Percentiles rank a stretch among this genome's conserved stretches.
Conservation (phyloP, 2,888 invertebrate genomes). For the Salticus scenicus region DNA sequence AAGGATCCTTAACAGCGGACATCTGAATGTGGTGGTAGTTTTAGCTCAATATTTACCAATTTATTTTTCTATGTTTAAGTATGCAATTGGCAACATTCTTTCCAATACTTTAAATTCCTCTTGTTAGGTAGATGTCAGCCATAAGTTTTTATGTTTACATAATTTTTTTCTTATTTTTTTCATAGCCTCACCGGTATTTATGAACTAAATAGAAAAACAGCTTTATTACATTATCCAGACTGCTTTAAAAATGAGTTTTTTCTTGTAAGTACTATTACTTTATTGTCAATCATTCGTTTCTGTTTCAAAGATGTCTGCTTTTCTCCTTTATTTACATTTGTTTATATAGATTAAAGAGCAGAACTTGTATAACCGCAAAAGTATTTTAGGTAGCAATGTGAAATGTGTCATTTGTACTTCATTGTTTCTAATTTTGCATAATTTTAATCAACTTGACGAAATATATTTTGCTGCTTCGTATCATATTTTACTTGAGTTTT, state of each 20-base stretch:
- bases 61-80: too few species aligned
- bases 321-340: neutral
- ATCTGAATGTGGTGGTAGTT: too few species aligned
- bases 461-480: too few species aligned
- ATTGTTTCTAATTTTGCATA: too few species aligned
- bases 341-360: neutral
- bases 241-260: constrained; percentile 51
- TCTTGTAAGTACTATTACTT: constrained; percentile 48
- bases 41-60: too few species aligned
- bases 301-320: neutral
- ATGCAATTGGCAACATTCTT: too few species aligned
- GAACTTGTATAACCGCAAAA: too few species aligned
- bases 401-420: too few species aligned
- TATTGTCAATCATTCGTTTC: neutral
- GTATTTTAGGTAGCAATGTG: too few species aligned
- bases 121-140: neutral
- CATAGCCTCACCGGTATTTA: neutral
- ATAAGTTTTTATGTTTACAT: neutral
- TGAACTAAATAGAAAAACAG: neutral
- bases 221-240: neutral
- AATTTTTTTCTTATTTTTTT: neutral
- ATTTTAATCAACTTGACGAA: too few species aligned
- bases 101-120: neutral
- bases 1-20: too few species aligned
- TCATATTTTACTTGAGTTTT: too few species aligned